phyloP scores from a whole-genome alignment of 1,140 invertebrate species.

The Platorchestia sp. region DNA sequence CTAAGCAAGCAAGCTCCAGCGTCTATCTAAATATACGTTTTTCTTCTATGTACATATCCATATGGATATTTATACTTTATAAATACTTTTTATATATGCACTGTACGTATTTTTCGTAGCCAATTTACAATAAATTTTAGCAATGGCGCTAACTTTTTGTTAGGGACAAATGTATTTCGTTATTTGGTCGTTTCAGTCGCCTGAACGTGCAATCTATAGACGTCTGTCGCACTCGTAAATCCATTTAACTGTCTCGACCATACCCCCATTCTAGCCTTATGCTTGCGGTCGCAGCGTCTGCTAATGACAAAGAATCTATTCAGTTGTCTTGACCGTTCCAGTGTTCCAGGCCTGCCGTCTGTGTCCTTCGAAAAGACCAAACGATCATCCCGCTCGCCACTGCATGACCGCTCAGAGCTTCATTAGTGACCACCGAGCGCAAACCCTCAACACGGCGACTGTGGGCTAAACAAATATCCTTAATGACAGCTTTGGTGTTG shows the following conservation, averaged over 20 bases:
- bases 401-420: conserved; percentile 34
- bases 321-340: neutral
- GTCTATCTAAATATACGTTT: too few species aligned
- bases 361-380: neutral
- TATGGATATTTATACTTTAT: too few species aligned
- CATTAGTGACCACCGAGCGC: conserved; percentile 20
- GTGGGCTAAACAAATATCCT: conserved; percentile 44
- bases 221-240: neutral
- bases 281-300: neutral
- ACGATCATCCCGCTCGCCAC: neutral
- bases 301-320: neutral
- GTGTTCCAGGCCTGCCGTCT: neutral
- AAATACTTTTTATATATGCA: too few species aligned
- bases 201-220: neutral
- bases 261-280: neutral
- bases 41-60: too few species aligned
- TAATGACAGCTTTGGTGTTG: conserved; percentile 50
- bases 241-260: neutral
- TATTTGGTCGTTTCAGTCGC: neutral
- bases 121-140: neutral
- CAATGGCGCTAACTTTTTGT: neutral
- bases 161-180: neutral
- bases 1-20: too few species aligned
- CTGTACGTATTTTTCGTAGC: too few species aligned
- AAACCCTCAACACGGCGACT: conserved; percentile 5